These are phyloP conservation scores for Sialia sialis DNA, from an alignment of 2,113 vertebrate species.

Conservation along the genomic window DNA sequence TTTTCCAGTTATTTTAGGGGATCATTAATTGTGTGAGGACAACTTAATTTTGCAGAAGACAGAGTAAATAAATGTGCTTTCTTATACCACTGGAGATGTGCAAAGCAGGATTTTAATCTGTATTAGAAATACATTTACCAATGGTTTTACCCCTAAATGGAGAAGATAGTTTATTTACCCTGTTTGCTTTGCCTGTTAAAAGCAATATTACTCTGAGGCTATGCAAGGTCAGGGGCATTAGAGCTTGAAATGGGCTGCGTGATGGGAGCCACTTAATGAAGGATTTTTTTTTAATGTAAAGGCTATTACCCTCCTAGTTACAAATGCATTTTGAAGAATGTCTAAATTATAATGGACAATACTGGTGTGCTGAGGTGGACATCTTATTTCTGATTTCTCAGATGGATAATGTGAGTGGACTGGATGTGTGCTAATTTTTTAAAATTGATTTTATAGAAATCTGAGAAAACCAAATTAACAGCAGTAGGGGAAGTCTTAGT, in stretches of 20 bases:
- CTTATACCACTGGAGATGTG: conserved; percentile 1
- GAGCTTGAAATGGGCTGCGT: conserved; percentile 28
- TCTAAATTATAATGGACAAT: conserved; percentile 57
- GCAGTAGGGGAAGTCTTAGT: neutral
- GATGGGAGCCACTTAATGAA: conserved; percentile 51
- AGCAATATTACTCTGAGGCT: conserved; percentile 10
- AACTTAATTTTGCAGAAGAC: neutral
- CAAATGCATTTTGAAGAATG: conserved; percentile 66
- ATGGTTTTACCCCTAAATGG: neutral
- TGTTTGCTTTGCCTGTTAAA: conserved; percentile 54
- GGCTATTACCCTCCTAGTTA: conserved; percentile 57
- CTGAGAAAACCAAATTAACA: neutral
- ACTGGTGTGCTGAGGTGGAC: conserved; percentile 36
- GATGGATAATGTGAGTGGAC: conserved; percentile 2
- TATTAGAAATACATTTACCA: conserved; percentile 39
- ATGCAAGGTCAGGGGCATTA: neutral
- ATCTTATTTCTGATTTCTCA: conserved; percentile 35
- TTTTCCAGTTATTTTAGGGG: neutral
- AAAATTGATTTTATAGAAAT: conserved; percentile 1
- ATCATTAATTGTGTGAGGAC: neutral
- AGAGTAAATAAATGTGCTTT: neutral
- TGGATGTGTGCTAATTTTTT: conserved; percentile 25
- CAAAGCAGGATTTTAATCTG: neutral
- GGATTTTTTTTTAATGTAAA: conserved; percentile 56
- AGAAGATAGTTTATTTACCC: conserved; percentile 34